phyloP scores from a whole-genome alignment of 2,113 vertebrate species.

The Onychostruthus taczanowskii region DNA sequence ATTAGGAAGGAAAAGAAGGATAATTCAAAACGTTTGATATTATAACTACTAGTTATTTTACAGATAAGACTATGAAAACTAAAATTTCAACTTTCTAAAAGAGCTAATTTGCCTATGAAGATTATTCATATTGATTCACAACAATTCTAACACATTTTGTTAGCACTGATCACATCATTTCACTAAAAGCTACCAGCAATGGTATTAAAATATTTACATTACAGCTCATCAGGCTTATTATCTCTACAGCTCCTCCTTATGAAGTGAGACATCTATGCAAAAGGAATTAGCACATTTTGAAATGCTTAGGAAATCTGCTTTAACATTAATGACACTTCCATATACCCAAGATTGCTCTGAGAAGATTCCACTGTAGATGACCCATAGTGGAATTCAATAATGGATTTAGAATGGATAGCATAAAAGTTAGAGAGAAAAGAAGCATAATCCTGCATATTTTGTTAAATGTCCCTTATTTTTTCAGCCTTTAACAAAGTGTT shows the following conservation, averaged over 20 bases:
- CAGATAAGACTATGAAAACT: neutral
- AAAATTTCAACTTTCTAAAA: neutral
- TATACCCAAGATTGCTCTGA: neutral
- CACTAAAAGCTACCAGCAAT: neutral
- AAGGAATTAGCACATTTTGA: neutral
- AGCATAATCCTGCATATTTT: neutral
- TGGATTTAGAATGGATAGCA: neutral
- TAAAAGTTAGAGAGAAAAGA: neutral
- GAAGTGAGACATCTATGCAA: neutral
- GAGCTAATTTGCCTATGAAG: neutral
- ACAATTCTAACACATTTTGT: conserved; percentile 5
- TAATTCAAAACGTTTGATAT: neutral
- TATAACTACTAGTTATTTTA: neutral
- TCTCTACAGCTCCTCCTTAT: neutral
- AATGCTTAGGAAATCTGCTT: neutral
- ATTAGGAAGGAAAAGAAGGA: neutral
- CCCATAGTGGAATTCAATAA: neutral
- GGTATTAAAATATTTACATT: conserved; percentile 41
- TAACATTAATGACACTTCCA: neutral
- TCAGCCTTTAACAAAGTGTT: neutral
- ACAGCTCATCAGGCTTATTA: neutral
- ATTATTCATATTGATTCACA: conserved; percentile 26
- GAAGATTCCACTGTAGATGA: neutral
- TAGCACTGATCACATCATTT: neutral
- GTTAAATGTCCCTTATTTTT: neutral